A percentile compares a stretch with the other conserved stretches of the same genome.
phyloP scores from a whole-genome alignment of 2,797 vertebrate genomes.

The Eutrigla gurnardus region DNA sequence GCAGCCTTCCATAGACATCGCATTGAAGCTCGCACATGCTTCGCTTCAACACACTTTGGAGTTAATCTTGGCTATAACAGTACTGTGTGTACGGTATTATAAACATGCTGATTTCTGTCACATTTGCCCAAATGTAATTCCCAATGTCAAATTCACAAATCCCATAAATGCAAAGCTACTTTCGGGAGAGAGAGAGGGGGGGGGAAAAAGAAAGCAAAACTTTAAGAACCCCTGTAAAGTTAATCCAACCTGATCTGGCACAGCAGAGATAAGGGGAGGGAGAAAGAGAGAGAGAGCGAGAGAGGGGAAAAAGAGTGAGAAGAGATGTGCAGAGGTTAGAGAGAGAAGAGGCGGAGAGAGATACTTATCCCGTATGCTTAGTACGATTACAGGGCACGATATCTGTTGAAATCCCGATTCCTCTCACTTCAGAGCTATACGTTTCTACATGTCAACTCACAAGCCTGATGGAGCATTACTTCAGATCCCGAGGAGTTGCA shows the following conservation, averaged over 20 bases:
- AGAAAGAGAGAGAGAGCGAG: slow-evolving; percentile 17
- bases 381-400: slow-evolving; percentile 45
- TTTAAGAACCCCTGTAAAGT: slow-evolving; percentile 26
- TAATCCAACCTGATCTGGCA: slow-evolving; percentile 43
- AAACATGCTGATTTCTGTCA: background rate
- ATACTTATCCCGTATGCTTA: slow-evolving; percentile 42
- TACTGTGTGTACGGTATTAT: background rate
- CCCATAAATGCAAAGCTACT: slow-evolving; percentile 26
- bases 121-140: slow-evolving; percentile 8
- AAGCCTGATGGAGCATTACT: slow-evolving; percentile 13
- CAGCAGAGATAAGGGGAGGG: slow-evolving; percentile 40
- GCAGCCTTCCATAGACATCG: too few relatives aligned
- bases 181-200: background rate
- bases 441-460: slow-evolving; percentile 27
- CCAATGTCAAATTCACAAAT: slow-evolving; percentile 15
- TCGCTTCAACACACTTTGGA: too few relatives aligned
- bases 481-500: slow-evolving; percentile 2
- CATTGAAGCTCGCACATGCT: background rate
- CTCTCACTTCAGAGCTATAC: slow-evolving; percentile 31
- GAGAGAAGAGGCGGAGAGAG: slow-evolving; percentile 20
- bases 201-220: slow-evolving; percentile 11
- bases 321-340: slow-evolving; percentile 26
- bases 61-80: background rate
- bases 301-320: slow-evolving; percentile 3
- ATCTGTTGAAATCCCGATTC: slow-evolving; percentile 43